These are phyloP conservation scores for Guaruba guarouba DNA, from an alignment of 2,113 vertebrate species.

Conservation along the genomic window DNA sequence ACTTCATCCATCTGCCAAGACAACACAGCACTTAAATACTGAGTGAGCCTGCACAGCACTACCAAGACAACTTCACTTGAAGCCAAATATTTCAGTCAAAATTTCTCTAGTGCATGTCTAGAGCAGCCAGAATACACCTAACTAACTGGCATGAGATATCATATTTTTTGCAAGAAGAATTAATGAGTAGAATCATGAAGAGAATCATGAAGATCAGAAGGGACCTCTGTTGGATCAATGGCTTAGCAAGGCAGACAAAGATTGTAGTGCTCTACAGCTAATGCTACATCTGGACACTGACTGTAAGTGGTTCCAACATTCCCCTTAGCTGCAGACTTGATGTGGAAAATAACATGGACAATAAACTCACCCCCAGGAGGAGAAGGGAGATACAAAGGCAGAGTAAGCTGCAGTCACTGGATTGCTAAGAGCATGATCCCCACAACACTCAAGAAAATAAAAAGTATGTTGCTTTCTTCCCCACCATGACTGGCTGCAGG, in stretches of 20 bases:
- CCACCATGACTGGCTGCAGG: accelerated
- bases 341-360: accelerated
- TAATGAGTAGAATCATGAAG: neutral
- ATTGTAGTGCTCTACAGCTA: neutral
- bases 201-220: neutral
- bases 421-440: neutral
- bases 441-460: neutral
- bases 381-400: neutral
- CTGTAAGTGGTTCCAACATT: neutral
- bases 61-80: neutral
- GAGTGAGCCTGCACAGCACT: neutral
- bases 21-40: neutral
- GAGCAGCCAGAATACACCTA: neutral
- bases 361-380: neutral
- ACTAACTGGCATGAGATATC: neutral
- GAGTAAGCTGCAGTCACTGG: accelerated
- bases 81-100: neutral
- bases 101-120: neutral
- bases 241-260: neutral
- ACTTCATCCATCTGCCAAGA: neutral
- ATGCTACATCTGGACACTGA: neutral
- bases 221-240: neutral
- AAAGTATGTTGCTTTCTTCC: accelerated
- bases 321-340: neutral
- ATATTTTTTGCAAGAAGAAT: neutral